A percentile compares a stretch with the other conserved stretches of the same genome.
These are phyloP conservation scores for Melopsittacus undulatus DNA, from an alignment of 2,797 vertebrate genomes.

Conservation along the genomic window DNA sequence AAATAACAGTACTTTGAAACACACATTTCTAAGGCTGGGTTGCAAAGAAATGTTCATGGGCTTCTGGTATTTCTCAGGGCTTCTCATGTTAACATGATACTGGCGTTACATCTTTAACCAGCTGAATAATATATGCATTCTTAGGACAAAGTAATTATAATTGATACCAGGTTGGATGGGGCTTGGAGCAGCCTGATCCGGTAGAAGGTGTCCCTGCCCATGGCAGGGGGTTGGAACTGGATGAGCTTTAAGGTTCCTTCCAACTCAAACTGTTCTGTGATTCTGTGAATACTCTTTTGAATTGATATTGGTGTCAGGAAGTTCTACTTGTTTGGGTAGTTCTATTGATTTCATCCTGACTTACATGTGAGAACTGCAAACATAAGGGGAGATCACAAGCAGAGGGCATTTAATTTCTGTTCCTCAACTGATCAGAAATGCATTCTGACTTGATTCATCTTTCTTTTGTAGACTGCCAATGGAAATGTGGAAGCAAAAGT, in stretches of 20 bases:
- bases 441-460: slow-evolving; percentile 44
- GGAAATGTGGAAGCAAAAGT: slow-evolving; percentile 99
- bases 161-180: background rate
- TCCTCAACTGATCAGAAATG: background rate
- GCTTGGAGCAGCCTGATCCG: background rate
- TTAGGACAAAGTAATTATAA: background rate
- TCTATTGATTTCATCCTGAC: slow-evolving; percentile 1
- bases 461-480: slow-evolving; percentile 89
- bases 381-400: background rate
- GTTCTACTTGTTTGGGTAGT: background rate
- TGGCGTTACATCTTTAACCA: background rate
- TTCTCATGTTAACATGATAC: background rate
- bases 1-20: background rate
- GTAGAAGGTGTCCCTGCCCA: background rate
- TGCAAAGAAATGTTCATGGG: background rate
- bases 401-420: background rate
- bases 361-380: background rate
- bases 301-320: background rate
- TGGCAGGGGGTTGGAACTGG: background rate
- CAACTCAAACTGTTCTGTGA: background rate
- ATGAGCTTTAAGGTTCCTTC: background rate
- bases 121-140: background rate
- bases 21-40: background rate
- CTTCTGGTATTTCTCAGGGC: background rate
- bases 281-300: background rate